These are phyloP conservation scores for Carollia perspicillata DNA, from an alignment of 2,113 vertebrate genomes.

Conservation along the genomic window DNA sequence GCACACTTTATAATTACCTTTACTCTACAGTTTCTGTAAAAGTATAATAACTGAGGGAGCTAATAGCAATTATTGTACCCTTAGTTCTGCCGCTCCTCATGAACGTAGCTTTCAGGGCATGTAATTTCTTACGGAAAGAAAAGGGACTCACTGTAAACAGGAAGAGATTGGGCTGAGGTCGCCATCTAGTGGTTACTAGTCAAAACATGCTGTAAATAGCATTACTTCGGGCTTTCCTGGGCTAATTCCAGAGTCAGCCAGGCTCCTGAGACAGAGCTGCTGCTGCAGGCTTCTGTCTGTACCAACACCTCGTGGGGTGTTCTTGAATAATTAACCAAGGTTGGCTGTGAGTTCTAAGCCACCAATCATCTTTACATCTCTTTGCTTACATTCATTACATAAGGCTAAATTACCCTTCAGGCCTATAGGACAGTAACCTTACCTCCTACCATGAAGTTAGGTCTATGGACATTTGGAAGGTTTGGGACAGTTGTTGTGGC, in stretches of 20 bases:
- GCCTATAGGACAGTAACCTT: not conserved
- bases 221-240: not conserved
- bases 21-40: constrained; percentile 39
- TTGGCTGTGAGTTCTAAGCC: not conserved
- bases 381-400: not conserved
- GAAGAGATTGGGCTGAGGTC: not conserved
- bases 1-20: constrained; percentile 52
- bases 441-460: not conserved
- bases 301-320: not conserved
- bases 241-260: not conserved
- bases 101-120: not conserved
- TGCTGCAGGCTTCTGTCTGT: not conserved
- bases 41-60: constrained; percentile 21
- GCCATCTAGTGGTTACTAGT: constrained; percentile 64
- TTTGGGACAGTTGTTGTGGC: fast-evolving
- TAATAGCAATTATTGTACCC: not conserved
- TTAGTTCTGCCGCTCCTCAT: not conserved
- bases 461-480: not conserved
- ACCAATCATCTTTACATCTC: not conserved
- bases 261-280: fast-evolving
- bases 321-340: not conserved
- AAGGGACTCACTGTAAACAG: not conserved
- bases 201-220: not conserved
- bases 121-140: not conserved
- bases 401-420: not conserved